Conservation (phyloP, 1,140 invertebrate genomes). For the Tyrophagus putrescentiae region DNA sequence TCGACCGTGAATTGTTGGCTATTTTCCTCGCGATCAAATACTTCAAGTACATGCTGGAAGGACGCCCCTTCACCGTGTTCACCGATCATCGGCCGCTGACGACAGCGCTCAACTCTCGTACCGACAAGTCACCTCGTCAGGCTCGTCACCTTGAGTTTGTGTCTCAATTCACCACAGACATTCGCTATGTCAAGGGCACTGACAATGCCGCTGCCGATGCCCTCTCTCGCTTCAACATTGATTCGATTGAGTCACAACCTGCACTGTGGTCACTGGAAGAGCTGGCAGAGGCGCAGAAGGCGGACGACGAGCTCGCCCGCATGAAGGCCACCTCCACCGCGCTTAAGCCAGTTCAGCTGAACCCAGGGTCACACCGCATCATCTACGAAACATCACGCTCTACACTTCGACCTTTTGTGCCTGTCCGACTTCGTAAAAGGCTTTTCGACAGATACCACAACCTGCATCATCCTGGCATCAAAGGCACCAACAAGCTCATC, state of each 20-base stretch:
- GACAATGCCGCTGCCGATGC: neutral
- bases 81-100: slow-evolving; percentile 27
- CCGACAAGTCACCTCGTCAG: neutral
- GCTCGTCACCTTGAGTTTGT: neutral
- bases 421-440: neutral
- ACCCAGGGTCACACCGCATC: too few species aligned
- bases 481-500: slow-evolving; percentile 13
- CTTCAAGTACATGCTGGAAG: slow-evolving; percentile 30
- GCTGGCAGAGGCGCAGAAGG: too few species aligned
- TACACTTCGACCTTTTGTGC: too few species aligned
- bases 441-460: slow-evolving; percentile 19
- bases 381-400: too few species aligned
- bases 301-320: too few species aligned
- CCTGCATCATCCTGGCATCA: slow-evolving; percentile 20
- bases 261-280: too few species aligned
- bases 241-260: too few species aligned
- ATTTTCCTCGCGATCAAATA: slow-evolving; percentile 27
- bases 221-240: too few species aligned
- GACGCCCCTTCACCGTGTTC: slow-evolving; percentile 26
- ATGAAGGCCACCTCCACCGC: too few species aligned
- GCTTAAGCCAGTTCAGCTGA: too few species aligned
- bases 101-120: neutral
- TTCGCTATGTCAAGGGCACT: neutral
- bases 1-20: slow-evolving; percentile 26
- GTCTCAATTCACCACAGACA: neutral